Conservation (phyloP, 2,888 invertebrate species). For the Amiota minor region DNA sequence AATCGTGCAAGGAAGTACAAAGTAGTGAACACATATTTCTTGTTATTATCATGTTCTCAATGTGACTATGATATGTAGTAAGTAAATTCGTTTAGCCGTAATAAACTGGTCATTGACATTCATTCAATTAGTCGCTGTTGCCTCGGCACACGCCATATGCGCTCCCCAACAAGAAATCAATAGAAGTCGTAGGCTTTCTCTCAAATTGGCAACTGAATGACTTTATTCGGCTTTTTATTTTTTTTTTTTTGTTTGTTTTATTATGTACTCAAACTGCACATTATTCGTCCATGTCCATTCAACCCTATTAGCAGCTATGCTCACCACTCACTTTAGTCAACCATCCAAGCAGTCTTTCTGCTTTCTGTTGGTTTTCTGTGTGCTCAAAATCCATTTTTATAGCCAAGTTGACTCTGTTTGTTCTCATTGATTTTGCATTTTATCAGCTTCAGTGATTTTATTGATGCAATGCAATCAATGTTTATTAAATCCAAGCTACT, state of each 20-base stretch:
- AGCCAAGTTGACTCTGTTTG: slow-evolving; percentile 34
- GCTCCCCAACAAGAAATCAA: slow-evolving; percentile 22
- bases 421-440: slow-evolving; percentile 65
- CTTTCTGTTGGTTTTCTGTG: too few relatives aligned
- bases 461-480: background rate
- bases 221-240: slow-evolving; percentile 34
- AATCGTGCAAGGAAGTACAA: background rate
- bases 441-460: slow-evolving; percentile 54
- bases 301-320: slow-evolving; percentile 1
- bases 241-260: too few relatives aligned
- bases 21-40: too few relatives aligned
- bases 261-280: background rate
- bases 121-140: slow-evolving; percentile 44
- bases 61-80: background rate
- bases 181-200: slow-evolving; percentile 10
- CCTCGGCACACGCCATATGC: slow-evolving; percentile 35
- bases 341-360: too few relatives aligned
- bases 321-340: too few relatives aligned
- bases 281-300: background rate
- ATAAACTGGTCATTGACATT: slow-evolving; percentile 64
- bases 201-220: slow-evolving; percentile 19
- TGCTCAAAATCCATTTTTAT: background rate
- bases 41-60: too few relatives aligned
- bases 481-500: background rate
- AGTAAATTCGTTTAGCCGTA: slow-evolving; percentile 13